Base-by-base conservation (phyloP, 2,113 vertebrate genomes). In the Lonchura striata region DNA sequence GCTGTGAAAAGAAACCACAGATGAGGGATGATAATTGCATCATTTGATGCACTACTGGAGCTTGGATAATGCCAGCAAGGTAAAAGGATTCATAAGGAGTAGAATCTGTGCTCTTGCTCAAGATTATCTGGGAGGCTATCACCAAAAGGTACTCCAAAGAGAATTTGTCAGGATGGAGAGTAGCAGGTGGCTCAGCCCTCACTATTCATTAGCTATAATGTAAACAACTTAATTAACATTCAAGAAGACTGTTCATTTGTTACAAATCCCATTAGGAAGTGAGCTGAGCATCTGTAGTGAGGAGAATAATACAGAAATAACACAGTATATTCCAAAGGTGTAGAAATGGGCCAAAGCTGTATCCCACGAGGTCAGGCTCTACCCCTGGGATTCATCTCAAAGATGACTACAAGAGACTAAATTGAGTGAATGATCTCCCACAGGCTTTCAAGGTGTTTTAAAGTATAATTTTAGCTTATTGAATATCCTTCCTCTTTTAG, bases 191-290 rank as follows among this genome's bases (percentile, higher is more conserved):
- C 49, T 95, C n/a, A 91, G 52, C 23, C 31, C 69, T 84, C 49
- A 16, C 44, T 78, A 22, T 86, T 86, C n/a, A 74, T 71, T 95
- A 75, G 11, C 35, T 56, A 10, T 35, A 91, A 70, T 8, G 25
- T 61, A 78, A 91, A 86, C 86, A 91, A 71, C 37, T 85, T 88
- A 33, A 61, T 90, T 88, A 92, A 64, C n/a, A 56, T 70, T 83
- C 42, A 63, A 59, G 37, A 88, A 69, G 76, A 83, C 44, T 42
- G 15, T 49, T 86, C 42, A 46, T 64, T 92, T 93, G 53, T 70
- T 92, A 47, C 27, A 77, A 66, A 70, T 66, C 49, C 42, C 56
- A 35, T 47, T 83, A 78, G 50, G 30, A 90, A 41, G 11, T 28
- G 30, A 94, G 52, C 21, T 41, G 57, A 93, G 22, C 41, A 64